Conservation (phyloP, 1,140 invertebrate species). For the Drosophila sechellia region DNA sequence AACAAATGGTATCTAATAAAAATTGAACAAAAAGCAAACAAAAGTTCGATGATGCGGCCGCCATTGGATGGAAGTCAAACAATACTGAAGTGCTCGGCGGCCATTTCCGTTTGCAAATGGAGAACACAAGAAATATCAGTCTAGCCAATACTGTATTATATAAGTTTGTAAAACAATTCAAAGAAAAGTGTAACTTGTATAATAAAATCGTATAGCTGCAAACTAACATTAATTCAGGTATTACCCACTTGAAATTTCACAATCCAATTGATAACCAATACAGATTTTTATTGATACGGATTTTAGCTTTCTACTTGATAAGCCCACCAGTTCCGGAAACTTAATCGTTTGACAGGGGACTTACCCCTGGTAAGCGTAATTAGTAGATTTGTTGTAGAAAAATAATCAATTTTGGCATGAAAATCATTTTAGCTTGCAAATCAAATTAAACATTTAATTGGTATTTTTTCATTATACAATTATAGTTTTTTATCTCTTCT, state of each 20-base stretch:
- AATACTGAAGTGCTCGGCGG: conserved; percentile 26
- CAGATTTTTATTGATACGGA: conserved; percentile 13
- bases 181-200: not conserved
- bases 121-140: conserved; percentile 4
- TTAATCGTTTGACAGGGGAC: not conserved
- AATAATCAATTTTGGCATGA: no score
- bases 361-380: not conserved
- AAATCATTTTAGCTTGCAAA: no score
- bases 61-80: conserved; percentile 34
- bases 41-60: conserved; percentile 41
- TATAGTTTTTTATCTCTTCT: not conserved
- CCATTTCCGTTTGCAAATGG: conserved; percentile 32
- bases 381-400: no score
- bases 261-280: conserved; percentile 7
- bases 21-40: conserved; percentile 46
- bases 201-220: not conserved
- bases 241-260: conserved; percentile 8
- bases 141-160: conserved; percentile 3
- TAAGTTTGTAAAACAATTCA: not conserved
- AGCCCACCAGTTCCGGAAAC: conserved; percentile 3
- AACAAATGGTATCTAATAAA: conserved; percentile 73
- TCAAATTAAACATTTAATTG: no score
- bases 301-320: not conserved
- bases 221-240: not conserved
- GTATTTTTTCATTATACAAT: not conserved